Evolutionary conservation across 92 coral and sea anemone genomes (phyloP), one percentile per base, ranked within the genome.

Genomic region (Virgularia gustaviana): DNA sequence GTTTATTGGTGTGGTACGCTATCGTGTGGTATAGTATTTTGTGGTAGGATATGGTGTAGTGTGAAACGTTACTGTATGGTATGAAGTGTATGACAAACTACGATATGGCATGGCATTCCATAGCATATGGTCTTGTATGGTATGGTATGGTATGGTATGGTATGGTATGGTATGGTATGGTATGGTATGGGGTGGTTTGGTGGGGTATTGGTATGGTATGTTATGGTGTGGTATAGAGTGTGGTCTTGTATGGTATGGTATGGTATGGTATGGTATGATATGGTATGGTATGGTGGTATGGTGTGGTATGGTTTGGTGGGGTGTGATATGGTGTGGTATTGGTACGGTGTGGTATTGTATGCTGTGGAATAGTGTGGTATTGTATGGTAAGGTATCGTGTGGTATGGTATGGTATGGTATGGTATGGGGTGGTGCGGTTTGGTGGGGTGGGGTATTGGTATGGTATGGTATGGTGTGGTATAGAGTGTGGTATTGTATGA

Each of bases 331-430:
- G 43, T 60, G 27, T 33, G 67, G 3, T 36, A 60, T 30, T 30
- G 36, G 67, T 60, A 63, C 25, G 24, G n/a, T 63, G 25, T 63
- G 70, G 51, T 63, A 37, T 37, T 30, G 18, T 63, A 39, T 63
- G 25, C 27, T 60, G 20, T 30, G 36, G 67, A 32, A 63, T 38
- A 27, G n/a, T 63, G 25, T 63, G 70, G 51, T 63, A 37, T 37
- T 30, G 18, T 63, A 39, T 63, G 70, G 52, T 63, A 24, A 3
- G 0, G 58, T 52, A 25, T n/a, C n/a, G 35, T 55, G 12, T 51
- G 53, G 57, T 51, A 38, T 20, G 41, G 51, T 63, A 3, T 63
- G 23, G 31, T 39, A 29, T 36, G 36, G 51, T 63, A 18, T 5
- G 15, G 51, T 63, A 16, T 37, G 49, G 31, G 9, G 16, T 15